Evolutionary conservation across 1,140 invertebrate species (phyloP), one percentile per base, ranked within the genome.

Genomic region (Mactra quadrangularis): DNA sequence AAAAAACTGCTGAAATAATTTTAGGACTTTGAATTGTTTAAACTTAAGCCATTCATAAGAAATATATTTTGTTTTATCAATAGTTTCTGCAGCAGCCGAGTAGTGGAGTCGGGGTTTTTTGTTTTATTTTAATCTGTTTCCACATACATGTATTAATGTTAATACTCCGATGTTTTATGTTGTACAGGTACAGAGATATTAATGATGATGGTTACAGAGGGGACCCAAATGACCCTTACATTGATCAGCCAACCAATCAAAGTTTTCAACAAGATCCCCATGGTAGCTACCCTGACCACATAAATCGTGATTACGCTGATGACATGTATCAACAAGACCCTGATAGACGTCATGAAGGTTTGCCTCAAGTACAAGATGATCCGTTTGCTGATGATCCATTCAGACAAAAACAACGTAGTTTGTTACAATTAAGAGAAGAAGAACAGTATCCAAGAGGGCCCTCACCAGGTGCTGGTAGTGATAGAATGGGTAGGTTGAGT

Each of bases 361-460:
- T 91, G 45, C 89, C 89, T 35, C 89, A 86, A 25, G 87, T 90
- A 22, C 87, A 85, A 59, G 71, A 81, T 84, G 89, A 89, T 82
- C 82, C 90, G 86, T 83, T 92, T 92, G 91, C 89, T 27, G 89
- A 90, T 77, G 90, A 91, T 68, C 91, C 90, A 11, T 91, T 90
- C 83, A 82, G 85, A 78, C 85, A 86, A 47, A 86, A 86, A 35
- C 74, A 87, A 76, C 59, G 86, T 77, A 86, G 84, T 66, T 64
- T 38, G 53, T 55, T 59, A 29, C 53, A 76, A 50, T 52, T 70
- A 35, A 72, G 59, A 25, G 64, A 50, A 62, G 84, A 85, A 60
- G 83, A 86, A 35, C 77, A 75, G 91, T 96, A 96, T 92, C 94
- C 95, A 76, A 94, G 96, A 85, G 95, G 96, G 83, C 94, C 95